phyloP scores from a whole-genome alignment of 2,888 invertebrate genomes.

The Caenorhabditis sp. region DNA sequence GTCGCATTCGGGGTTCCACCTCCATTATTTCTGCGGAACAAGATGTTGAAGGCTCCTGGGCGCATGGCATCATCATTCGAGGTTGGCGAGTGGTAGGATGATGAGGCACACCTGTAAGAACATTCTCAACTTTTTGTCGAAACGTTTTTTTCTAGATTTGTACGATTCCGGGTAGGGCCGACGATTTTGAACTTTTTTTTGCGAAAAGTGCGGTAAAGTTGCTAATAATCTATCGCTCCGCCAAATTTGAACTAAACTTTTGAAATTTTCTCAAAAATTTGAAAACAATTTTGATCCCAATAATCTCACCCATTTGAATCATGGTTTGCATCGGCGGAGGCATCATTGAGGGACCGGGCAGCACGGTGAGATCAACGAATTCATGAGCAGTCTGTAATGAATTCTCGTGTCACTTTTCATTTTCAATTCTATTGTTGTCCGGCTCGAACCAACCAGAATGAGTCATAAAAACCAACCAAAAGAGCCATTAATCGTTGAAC shows the following conservation, averaged over 20 bases:
- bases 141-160: background rate
- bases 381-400: slow-evolving; percentile 60
- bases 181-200: no score
- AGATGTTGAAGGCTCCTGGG: slow-evolving; percentile 54
- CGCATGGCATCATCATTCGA: slow-evolving; percentile 15
- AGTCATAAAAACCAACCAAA: no score
- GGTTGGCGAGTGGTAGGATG: slow-evolving; percentile 7
- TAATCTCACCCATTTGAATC: slow-evolving; percentile 31
- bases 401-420: background rate
- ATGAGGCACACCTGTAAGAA: slow-evolving; percentile 18
- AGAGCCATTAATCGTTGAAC: slow-evolving; percentile 66
- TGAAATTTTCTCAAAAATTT: no score
- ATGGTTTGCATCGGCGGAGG: slow-evolving; percentile 36
- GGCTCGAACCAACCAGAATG: no score
- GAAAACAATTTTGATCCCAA: no score
- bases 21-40: slow-evolving; percentile 1
- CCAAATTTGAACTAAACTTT: no score
- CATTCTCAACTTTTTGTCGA: background rate
- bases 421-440: background rate
- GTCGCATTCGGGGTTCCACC: background rate
- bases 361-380: slow-evolving; percentile 63
- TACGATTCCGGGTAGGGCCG: no score
- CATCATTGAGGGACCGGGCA: slow-evolving; percentile 57
- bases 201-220: no score
- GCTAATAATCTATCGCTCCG: no score